Conservation (phyloP, 37 sponge, comb jelly and placozoan species). For the Amphimedon queenslandica region DNA sequence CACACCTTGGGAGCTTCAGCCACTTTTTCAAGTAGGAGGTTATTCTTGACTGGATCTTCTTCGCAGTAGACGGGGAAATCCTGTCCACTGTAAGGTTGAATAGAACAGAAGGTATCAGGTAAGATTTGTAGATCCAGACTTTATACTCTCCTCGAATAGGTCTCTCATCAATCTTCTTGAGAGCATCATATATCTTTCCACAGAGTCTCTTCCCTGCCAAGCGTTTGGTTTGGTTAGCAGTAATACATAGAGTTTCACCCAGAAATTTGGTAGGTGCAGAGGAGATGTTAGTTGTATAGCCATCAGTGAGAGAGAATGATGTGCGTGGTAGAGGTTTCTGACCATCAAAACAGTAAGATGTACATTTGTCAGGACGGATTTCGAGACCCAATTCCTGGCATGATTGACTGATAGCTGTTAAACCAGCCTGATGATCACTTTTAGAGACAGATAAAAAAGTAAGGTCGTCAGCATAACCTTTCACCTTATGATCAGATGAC, state of each 20-base stretch:
- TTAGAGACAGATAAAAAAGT: constrained; percentile 5
- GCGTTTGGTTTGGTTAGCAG: neutral
- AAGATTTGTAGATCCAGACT: constrained; percentile 17
- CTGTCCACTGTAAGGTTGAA: too few species aligned
- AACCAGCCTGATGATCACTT: constrained; percentile 8
- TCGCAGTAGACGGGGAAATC: neutral
- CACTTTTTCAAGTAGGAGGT: neutral
- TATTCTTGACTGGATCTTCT: neutral
- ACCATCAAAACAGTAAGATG: too few species aligned
- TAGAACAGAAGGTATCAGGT: constrained; percentile 15
- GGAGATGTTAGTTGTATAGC: constrained; percentile 6
- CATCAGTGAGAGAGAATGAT: neutral
- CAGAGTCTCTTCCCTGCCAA: neutral
- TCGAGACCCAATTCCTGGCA: constrained; percentile 10
- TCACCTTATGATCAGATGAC: constrained; percentile 3
- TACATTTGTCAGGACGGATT: constrained; percentile 18
- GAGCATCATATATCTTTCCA: neutral
- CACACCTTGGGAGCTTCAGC: too few species aligned
- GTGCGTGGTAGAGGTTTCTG: neutral
- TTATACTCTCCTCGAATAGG: constrained; percentile 22
- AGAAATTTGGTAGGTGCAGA: constrained; percentile 12
- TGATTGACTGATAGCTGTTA: neutral
- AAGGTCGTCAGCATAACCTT: constrained; percentile 4
- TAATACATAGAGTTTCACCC: constrained; percentile 4
- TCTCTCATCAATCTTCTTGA: neutral